phyloP scores from a whole-genome alignment of 1,140 invertebrate genomes.

The Cardiocondyla obscurior region DNA sequence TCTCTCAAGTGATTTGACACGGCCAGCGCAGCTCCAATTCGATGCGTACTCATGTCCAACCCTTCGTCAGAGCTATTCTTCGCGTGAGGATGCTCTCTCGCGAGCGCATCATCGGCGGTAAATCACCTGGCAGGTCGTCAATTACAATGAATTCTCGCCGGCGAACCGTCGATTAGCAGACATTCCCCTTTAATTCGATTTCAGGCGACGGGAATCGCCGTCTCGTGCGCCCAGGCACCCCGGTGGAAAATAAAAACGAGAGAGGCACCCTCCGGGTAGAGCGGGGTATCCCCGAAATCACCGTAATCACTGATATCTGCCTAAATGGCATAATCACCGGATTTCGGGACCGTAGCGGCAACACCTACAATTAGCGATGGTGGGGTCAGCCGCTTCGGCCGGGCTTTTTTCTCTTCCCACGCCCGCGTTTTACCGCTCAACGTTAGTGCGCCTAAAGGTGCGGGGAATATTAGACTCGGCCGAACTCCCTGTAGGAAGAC shows the following conservation, averaged over 20 bases:
- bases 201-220: slow-evolving; percentile 17
- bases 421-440: slow-evolving; percentile 56
- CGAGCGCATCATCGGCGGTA: slow-evolving; percentile 18
- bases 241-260: slow-evolving; percentile 20
- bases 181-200: slow-evolving; percentile 46
- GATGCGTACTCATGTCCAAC: slow-evolving; percentile 10
- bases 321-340: slow-evolving; percentile 72
- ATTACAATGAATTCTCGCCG: slow-evolving; percentile 51
- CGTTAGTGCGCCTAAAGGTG: slow-evolving; percentile 7
- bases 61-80: background rate
- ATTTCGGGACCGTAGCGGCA: slow-evolving; percentile 53
- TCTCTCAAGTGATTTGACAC: background rate
- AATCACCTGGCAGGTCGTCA: slow-evolving; percentile 46
- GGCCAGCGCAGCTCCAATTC: background rate
- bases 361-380: slow-evolving; percentile 71
- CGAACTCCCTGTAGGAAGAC: slow-evolving; percentile 20
- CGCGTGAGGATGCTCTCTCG: background rate
- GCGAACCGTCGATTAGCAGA: slow-evolving; percentile 42
- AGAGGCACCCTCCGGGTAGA: slow-evolving; percentile 8
- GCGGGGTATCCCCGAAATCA: slow-evolving; percentile 40
- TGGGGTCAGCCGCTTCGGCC: slow-evolving; percentile 52
- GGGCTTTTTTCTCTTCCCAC: slow-evolving; percentile 66
- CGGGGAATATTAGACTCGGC: background rate
- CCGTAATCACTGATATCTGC: slow-evolving; percentile 71
- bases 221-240: slow-evolving; percentile 56